phyloP scores from a whole-genome alignment of 1,140 invertebrate genomes.

The Drosophila tropicalis region DNA sequence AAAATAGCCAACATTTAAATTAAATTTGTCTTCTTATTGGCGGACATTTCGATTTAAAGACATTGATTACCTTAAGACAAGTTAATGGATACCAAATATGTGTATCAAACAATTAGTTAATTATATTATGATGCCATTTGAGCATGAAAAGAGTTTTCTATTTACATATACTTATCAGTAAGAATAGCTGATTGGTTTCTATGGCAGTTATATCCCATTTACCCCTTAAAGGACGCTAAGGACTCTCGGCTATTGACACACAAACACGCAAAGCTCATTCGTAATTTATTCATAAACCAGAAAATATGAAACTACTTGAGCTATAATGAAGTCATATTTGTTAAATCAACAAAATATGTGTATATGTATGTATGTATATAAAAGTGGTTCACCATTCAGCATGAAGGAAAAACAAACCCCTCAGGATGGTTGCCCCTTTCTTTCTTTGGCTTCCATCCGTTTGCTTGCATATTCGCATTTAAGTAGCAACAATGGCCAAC shows the following conservation, averaged over 20 bases:
- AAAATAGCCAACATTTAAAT: too few species aligned
- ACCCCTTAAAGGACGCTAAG: slow-evolving; percentile 31
- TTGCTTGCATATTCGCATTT: slow-evolving; percentile 1
- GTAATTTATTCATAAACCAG: slow-evolving; percentile 68
- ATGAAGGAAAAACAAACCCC: slow-evolving; percentile 55
- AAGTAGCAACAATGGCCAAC: slow-evolving; percentile 78
- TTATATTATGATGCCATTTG: neutral
- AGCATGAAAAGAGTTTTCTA: neutral
- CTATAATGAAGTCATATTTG: slow-evolving; percentile 77
- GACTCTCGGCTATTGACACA: slow-evolving; percentile 54
- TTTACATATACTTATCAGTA: neutral
- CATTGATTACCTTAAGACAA: neutral
- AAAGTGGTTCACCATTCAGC: slow-evolving; percentile 35
- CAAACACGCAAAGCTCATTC: slow-evolving; percentile 75
- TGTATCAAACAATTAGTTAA: neutral
- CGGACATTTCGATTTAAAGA: too few species aligned
- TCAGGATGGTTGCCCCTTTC: slow-evolving; percentile 9
- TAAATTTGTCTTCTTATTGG: too few species aligned
- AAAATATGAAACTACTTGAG: slow-evolving; percentile 48
- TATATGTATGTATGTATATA: neutral
- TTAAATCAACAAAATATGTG: slow-evolving; percentile 54
- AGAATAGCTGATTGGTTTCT: slow-evolving; percentile 7
- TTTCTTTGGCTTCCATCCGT: neutral
- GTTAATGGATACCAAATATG: neutral
- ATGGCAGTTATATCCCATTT: slow-evolving; percentile 4